These are phyloP conservation scores for Sebastes umbrosus DNA, from an alignment of 2,797 vertebrate species.

Conservation along the genomic window DNA sequence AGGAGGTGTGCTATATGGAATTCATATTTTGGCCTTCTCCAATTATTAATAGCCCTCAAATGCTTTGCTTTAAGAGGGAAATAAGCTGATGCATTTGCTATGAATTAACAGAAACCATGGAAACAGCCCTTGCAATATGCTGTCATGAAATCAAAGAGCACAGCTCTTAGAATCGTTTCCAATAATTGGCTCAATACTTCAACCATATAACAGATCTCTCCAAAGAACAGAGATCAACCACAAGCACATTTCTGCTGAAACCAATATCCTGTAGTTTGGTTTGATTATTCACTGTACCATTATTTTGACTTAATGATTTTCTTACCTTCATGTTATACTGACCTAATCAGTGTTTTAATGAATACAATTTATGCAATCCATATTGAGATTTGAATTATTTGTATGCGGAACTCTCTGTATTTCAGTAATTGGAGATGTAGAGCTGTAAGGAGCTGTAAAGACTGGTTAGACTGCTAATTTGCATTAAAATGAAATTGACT, in stretches of 20 bases:
- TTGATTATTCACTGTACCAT: constrained; percentile 18
- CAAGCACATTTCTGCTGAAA: not conserved
- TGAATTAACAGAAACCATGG: constrained; percentile 71
- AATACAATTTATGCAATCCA: not conserved
- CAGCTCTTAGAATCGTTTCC: constrained; percentile 37
- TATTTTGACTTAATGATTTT: constrained; percentile 16
- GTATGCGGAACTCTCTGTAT: constrained; percentile 3
- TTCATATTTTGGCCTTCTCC: constrained; percentile 23
- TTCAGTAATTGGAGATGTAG: constrained; percentile 52
- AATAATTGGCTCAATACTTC: constrained; percentile 55
- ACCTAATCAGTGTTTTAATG: constrained; percentile 37
- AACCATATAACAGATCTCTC: constrained; percentile 32
- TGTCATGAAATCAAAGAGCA: constrained; percentile 47
- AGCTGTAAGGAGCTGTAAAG: constrained; percentile 22
- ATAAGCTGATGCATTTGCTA: constrained; percentile 45
- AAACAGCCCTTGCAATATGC: constrained; percentile 49
- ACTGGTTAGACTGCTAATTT: constrained; percentile 33
- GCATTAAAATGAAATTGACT: constrained; percentile 52
- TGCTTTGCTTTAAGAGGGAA: constrained; percentile 47
- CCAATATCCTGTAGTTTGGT: not conserved
- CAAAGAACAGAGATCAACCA: constrained; percentile 30
- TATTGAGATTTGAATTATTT: constrained; percentile 25
- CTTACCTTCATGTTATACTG: constrained; percentile 8
- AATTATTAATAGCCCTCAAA: constrained; percentile 32
- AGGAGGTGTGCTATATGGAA: not conserved